Conservation (phyloP, 1,140 invertebrate species). For the Tetragnatha versicolor region DNA sequence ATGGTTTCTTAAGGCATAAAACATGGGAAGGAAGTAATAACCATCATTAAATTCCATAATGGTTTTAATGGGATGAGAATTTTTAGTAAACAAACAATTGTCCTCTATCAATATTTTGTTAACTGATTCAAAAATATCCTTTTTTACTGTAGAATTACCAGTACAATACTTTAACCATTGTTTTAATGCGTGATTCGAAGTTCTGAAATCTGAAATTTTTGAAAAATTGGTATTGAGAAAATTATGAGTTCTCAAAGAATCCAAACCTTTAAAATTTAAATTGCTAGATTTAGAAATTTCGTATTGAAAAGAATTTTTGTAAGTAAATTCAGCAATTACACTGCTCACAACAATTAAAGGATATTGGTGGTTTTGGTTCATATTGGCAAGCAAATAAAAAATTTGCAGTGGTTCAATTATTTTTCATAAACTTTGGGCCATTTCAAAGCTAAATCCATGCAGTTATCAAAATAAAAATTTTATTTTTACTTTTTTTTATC, state of each 20-base stretch:
- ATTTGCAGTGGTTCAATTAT: too few relatives aligned
- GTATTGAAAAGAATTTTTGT: neutral
- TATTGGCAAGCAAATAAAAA: too few relatives aligned
- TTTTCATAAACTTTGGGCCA: too few relatives aligned
- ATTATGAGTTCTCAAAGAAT: neutral
- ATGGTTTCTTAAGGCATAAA: neutral
- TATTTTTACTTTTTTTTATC: too few relatives aligned
- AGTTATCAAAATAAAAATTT: too few relatives aligned
- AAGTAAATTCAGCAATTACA: neutral
- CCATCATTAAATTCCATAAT: constrained; percentile 17
- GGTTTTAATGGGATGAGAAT: constrained; percentile 14
- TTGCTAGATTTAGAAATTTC: constrained; percentile 1
- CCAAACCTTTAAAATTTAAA: neutral
- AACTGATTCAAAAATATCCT: neutral
- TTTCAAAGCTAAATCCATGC: too few relatives aligned
- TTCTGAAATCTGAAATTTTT: neutral
- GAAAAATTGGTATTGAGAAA: neutral
- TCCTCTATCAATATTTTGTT: neutral
- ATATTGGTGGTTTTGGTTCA: too few relatives aligned
- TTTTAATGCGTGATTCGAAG: too few relatives aligned
- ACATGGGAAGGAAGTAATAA: constrained; percentile 2
- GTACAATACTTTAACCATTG: too few relatives aligned
- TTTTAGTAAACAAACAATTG: neutral
- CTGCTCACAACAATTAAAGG: too few relatives aligned
- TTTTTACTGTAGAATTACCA: too few relatives aligned